A percentile compares a stretch with the other conserved stretches of the same genome.
Evolutionary conservation across 2,888 invertebrate genomes (phyloP).

Genomic region (Hydroisotoma schaefferi): DNA sequence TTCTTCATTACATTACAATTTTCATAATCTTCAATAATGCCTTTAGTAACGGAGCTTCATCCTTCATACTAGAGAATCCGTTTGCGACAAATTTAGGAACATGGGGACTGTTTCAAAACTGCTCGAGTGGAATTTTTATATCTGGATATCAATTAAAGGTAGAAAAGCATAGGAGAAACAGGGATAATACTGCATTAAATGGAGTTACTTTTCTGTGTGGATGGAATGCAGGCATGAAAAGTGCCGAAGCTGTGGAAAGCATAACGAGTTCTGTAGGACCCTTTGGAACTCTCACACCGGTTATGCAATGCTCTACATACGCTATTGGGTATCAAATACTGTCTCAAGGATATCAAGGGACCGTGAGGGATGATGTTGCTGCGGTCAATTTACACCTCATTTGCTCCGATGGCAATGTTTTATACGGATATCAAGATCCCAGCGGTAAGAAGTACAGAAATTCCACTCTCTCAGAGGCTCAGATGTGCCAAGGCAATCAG

Average conservation of each 20-base stretch:
- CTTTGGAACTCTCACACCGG: neutral
- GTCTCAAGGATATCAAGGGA: slow-evolving; percentile 34
- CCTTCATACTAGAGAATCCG: no score
- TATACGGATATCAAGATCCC: slow-evolving; percentile 26
- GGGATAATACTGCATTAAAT: slow-evolving; percentile 39
- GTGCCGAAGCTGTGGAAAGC: no score
- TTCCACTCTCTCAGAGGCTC: slow-evolving; percentile 20
- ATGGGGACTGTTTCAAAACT: slow-evolving; percentile 18
- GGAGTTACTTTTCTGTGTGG: slow-evolving; percentile 34
- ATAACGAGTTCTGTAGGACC: slow-evolving; percentile 1
- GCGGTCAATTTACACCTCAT: slow-evolving; percentile 30
- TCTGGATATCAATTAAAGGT: slow-evolving; percentile 33
- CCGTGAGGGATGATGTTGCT: slow-evolving; percentile 28
- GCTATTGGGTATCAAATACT: slow-evolving; percentile 35
- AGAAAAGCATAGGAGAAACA: slow-evolving; percentile 13
- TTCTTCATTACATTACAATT: no score
- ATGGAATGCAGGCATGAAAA: no score
- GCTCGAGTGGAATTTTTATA: slow-evolving; percentile 15
- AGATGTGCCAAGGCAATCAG: slow-evolving; percentile 22
- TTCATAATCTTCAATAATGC: no score
- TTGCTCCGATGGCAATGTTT: slow-evolving; percentile 25
- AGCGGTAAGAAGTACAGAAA: slow-evolving; percentile 15
- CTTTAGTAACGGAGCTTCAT: no score
- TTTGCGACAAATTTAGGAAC: slow-evolving; percentile 15
- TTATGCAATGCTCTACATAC: slow-evolving; percentile 4